Evolutionary conservation across 2,113 vertebrate genomes (phyloP), one percentile per base, ranked within the genome.

Genomic region (Etia nguti): DNA sequence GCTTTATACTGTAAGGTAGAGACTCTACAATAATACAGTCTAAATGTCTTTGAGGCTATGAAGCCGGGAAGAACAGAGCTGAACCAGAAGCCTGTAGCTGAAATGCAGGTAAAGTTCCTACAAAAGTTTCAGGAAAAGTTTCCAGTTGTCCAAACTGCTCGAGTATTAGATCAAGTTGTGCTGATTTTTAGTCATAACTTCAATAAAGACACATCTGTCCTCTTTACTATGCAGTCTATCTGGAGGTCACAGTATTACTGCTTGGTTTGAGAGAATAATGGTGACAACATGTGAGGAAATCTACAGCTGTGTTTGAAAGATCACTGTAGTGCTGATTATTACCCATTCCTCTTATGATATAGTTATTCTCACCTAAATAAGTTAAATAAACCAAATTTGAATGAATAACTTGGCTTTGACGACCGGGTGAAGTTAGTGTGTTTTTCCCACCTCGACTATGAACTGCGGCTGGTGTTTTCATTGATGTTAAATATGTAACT

Each of bases 371-470:
- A 77, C 18, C 18, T 52, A 31, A 52, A 77, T 34, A 77, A 13
- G 13, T 77, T 3, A 0, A 50, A 50, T 50, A 77, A 77, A 77
- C 70, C 20, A 50, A 8, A 4, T 50, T 31, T 77, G 20, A 77
- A 50, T 0, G 1, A 77, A 77, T 77, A 77, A 31, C 43, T 77
- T 26, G 38, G 15, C n/a, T 18, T 73, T 73, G 65, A 73, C 3
- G 0, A 73, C 22, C 0, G 1, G 24, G 8, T 46, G 3, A 16
- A 46, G 38, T 73, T 46, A 26, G 22, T 18, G 5, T 46, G 38
- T 73, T 46, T 46, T 73, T 26, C 41, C 15, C 41, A 26, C 41
- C 41, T 46, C 13, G 22, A 46, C 68, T 22, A 73, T 73, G 46
- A 46, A 73, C 41, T 46, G 65, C 65, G 6, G 13, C 22, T 73